These are phyloP conservation scores for Drosophila meridiana DNA, from an alignment of 2,888 invertebrate species.

Conservation along the genomic window DNA sequence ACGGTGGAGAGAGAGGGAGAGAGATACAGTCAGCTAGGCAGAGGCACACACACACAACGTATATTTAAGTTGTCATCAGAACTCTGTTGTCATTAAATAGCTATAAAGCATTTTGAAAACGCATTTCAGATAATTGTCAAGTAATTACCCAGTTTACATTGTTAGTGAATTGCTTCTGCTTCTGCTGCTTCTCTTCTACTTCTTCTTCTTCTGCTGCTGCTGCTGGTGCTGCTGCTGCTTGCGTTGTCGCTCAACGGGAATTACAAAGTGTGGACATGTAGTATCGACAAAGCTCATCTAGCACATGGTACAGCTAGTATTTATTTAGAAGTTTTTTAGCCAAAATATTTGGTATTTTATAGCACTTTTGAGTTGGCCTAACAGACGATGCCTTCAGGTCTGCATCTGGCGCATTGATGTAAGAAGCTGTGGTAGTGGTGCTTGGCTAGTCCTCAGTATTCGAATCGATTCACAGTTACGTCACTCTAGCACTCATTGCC, in stretches of 20 bases:
- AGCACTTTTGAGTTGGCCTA: too few species aligned
- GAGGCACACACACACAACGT: constrained; percentile 19
- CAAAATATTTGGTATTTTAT: too few species aligned
- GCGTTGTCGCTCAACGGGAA: constrained; percentile 1
- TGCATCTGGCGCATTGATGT: too few species aligned
- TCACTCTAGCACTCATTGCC: too few species aligned
- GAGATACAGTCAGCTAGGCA: background rate
- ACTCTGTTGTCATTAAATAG: constrained; percentile 73
- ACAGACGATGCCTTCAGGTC: too few species aligned
- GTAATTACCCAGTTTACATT: constrained; percentile 72
- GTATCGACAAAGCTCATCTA: background rate
- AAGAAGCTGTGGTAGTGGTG: too few species aligned
- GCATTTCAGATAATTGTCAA: constrained; percentile 74
- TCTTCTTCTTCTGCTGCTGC: background rate
- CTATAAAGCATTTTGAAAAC: constrained; percentile 69
- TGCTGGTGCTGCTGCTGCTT: background rate
- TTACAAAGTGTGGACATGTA: constrained; percentile 12
- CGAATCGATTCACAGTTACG: too few species aligned
- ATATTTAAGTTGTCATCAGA: constrained; percentile 78
- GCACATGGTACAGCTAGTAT: too few species aligned
- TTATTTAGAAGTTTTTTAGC: too few species aligned
- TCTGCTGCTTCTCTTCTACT: background rate
- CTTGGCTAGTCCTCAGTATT: too few species aligned
- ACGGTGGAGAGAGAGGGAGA: background rate
- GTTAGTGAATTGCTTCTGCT: constrained; percentile 40